These are phyloP conservation scores for Coregonus clupeaformis DNA, from an alignment of 2,113 vertebrate genomes.

Conservation along the genomic window DNA sequence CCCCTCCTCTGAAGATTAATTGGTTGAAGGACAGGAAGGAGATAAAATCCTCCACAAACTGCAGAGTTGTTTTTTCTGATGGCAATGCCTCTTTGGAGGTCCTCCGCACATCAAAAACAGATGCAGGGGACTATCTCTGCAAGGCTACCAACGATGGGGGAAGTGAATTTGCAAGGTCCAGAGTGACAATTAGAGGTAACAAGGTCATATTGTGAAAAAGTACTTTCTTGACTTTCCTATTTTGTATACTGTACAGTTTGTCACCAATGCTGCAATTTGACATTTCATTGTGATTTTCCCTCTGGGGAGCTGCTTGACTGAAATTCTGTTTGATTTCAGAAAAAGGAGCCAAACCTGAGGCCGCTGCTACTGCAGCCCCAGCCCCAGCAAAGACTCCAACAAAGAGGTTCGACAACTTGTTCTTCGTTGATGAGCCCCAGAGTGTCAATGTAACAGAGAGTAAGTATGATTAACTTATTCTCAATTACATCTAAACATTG, in stretches of 20 bases:
- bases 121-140: constrained; percentile 91
- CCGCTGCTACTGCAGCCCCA: constrained; percentile 34
- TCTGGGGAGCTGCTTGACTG: constrained; percentile 1
- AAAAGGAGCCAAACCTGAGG: constrained; percentile 60
- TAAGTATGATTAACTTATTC: constrained; percentile 68
- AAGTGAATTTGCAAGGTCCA: constrained; percentile 86
- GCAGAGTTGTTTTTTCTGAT: constrained; percentile 81
- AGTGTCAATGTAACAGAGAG: constrained; percentile 84
- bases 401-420: constrained; percentile 86
- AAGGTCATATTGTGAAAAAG: not conserved
- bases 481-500: too few relatives aligned
- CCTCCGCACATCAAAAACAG: constrained; percentile 72
- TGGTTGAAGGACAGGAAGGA: constrained; percentile 89
- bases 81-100: constrained; percentile 83
- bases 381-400: constrained; percentile 64
- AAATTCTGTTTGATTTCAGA: constrained; percentile 60
- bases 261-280: too few relatives aligned
- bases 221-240: not conserved
- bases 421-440: constrained; percentile 90
- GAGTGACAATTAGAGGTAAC: constrained; percentile 89
- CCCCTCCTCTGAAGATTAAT: constrained; percentile 83
- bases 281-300: constrained; percentile 26
- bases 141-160: constrained; percentile 89
- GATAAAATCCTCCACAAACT: constrained; percentile 80
- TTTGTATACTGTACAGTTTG: not conserved